A percentile compares a stretch with the other conserved stretches of the same genome.
phyloP scores from a whole-genome alignment of 2,888 invertebrate species.

The Amphipyra tragopoginis region DNA sequence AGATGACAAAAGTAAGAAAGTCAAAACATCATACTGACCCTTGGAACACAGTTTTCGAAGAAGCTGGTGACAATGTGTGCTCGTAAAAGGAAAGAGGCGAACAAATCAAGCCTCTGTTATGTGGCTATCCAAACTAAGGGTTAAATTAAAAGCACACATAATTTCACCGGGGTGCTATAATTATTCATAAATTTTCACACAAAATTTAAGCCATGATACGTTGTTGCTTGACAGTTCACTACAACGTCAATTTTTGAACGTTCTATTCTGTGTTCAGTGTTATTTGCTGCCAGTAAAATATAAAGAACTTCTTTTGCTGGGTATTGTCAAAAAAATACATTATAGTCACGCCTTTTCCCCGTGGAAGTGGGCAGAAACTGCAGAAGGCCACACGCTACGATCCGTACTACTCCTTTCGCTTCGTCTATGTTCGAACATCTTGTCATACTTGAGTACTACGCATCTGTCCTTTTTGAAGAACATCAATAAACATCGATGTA shows the following conservation, averaged over 20 bases:
- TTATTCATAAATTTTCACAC: conserved; percentile 55
- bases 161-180: conserved; percentile 55
- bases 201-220: conserved; percentile 65
- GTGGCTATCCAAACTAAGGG: conserved; percentile 23
- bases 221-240: conserved; percentile 54
- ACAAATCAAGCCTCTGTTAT: conserved; percentile 35
- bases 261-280: conserved; percentile 43
- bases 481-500: too few species aligned
- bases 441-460: too few species aligned
- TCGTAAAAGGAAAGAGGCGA: conserved; percentile 29
- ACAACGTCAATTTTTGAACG: conserved; percentile 56
- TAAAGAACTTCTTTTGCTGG: conserved; percentile 8
- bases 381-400: too few species aligned
- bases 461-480: too few species aligned
- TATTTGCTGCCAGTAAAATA: conserved; percentile 49
- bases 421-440: too few species aligned
- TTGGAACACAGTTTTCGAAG: conserved; percentile 23
- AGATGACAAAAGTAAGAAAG: conserved; percentile 25
- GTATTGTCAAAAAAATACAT: too few species aligned
- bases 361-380: too few species aligned
- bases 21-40: conserved; percentile 47
- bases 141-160: conserved; percentile 59
- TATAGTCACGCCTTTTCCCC: too few species aligned
- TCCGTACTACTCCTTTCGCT: too few species aligned
- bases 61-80: conserved; percentile 24